Base-by-base conservation (phyloP, 2,113 vertebrate genomes). In the Castor canadensis region DNA sequence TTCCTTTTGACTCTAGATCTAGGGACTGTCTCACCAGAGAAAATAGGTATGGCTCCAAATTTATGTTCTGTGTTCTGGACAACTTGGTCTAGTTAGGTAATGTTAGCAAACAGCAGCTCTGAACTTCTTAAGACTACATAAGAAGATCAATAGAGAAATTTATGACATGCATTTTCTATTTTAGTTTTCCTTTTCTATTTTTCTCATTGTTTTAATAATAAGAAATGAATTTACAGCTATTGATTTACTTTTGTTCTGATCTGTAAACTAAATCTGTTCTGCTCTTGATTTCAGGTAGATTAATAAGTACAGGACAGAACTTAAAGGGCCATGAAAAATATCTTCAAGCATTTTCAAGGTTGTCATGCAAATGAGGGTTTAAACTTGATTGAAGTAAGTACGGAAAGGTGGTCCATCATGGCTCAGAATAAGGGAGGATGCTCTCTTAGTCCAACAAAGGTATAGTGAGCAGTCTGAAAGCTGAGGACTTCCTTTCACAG, bases 181-280 rank as follows among this genome's bases (percentile, higher is more conserved):
- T 38, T 87, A 22, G 17, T 91, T 90, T 92, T 47, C 38, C 56
- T 58, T 17, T 83, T 82, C 76, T 45, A 30, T 45, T 47, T 84
- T 96, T 87, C 15, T 89, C 20, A 28, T 11, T 92, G 54, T 64
- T 4, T n/a, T 81, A 4, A 45, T 76, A 6, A 43, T 52, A 35
- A 40, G 30, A 58, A 28, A n/a, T 40, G 32, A 73, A 84, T 80
- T 96, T 81, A 58, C 6, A 56, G 20, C 35, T 89, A 24, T 35
- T 75, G 52, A 64, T 91, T 93, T 71, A 54, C 54, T 75, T 94
- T 62, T 77, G 16, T 71, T 76, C 38, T 92, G 32, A n/a, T 75
- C 11, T 94, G 26, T 83, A 58, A 89, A 81, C 6, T 84, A 69
- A 35, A 13, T 86, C 10, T 75, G 9, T 43, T 79, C 30, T 80